Evolutionary conservation across 2,888 invertebrate species (phyloP).

Genomic region (Thumatha senex): DNA sequence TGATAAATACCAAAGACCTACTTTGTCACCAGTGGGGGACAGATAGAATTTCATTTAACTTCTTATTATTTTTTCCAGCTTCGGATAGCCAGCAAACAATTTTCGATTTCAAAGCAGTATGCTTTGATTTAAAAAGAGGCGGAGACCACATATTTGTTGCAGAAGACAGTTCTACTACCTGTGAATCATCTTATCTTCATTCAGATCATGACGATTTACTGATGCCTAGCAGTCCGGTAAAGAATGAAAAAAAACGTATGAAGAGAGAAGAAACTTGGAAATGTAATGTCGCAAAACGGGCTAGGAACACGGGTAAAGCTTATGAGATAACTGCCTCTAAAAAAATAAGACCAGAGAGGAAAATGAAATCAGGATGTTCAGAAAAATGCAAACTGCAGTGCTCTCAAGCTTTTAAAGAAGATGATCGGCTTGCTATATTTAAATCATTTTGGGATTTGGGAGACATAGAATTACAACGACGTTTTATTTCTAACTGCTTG

Average conservation of each 20-base stretch:
- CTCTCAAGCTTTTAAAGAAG: slow-evolving; percentile 2
- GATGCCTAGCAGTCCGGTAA: neutral
- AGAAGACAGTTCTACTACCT: neutral
- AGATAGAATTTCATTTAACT: no score
- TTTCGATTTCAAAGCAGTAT: no score
- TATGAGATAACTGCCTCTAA: neutral
- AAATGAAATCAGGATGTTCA: slow-evolving; percentile 4
- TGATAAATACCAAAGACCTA: no score
- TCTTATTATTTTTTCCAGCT: no score
- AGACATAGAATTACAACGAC: slow-evolving; percentile 3
- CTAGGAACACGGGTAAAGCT: slow-evolving; percentile 4
- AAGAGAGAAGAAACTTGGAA: slow-evolving; percentile 5
- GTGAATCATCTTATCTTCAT: neutral
- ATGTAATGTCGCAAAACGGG: neutral
- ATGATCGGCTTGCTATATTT: slow-evolving; percentile 3
- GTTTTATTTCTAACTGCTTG: slow-evolving; percentile 12
- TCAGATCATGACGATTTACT: neutral
- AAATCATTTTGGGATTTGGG: slow-evolving; percentile 6
- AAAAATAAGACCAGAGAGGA: slow-evolving; percentile 3
- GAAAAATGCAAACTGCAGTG: slow-evolving; percentile 1
- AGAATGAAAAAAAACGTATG: slow-evolving; percentile 1
- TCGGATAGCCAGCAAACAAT: no score
- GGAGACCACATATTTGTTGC: neutral
- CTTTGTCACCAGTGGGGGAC: no score
- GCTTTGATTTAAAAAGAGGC: neutral